phyloP scores from a whole-genome alignment of 2,113 vertebrate species.

The Peromyscus polionotus region DNA sequence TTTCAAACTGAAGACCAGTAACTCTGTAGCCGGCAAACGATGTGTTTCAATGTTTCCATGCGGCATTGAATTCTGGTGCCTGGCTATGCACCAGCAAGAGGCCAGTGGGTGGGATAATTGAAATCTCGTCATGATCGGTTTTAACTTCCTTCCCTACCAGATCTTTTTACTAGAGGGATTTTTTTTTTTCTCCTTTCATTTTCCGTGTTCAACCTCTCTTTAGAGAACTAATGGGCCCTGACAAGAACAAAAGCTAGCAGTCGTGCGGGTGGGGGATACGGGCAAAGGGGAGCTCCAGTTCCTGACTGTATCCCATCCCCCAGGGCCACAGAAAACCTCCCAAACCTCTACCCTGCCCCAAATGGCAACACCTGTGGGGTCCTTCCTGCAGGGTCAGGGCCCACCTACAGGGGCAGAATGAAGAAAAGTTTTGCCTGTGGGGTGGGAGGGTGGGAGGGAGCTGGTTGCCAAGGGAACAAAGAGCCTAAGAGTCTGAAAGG shows the following conservation, averaged over 20 bases:
- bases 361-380: background rate
- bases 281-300: rapidly evolving
- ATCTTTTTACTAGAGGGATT: conserved; percentile 34
- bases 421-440: background rate
- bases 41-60: background rate
- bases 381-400: background rate
- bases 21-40: background rate
- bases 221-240: background rate
- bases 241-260: background rate
- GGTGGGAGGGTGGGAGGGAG: background rate
- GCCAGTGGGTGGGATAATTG: background rate
- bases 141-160: conserved; percentile 49
- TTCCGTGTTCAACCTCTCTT: conserved; percentile 38
- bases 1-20: background rate
- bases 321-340: background rate
- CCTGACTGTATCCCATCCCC: background rate
- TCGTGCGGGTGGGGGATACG: background rate
- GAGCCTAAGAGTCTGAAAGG: background rate
- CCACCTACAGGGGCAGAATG: background rate
- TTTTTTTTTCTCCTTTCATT: conserved; percentile 59
- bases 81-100: background rate
- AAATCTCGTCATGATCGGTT: conserved; percentile 42
- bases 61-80: background rate
- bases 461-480: background rate
- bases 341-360: background rate